Base-by-base conservation (phyloP, 2,888 invertebrate genomes). In the Pheosia tremula region DNA sequence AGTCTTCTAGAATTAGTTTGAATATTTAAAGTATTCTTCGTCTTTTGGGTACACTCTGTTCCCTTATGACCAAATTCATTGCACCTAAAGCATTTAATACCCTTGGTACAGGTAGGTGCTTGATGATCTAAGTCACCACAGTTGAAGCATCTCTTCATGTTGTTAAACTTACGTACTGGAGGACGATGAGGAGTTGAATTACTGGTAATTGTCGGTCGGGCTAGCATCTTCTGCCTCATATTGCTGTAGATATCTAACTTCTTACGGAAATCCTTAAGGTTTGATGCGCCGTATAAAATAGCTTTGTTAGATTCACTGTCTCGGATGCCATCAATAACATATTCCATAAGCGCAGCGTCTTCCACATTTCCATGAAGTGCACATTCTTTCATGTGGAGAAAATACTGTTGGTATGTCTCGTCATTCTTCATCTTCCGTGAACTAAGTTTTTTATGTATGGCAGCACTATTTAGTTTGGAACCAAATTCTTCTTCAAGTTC, bases 301-400 rank as follows among this genome's bases (percentile, higher is more conserved):
- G 60, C 36, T 63, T 75, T 76, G 45, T 74, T 75, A 0, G 62
- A 39, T 56, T 77, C 74, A 3, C 56, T 13, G 49, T 82, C 83
- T 0, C 61, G 59, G 9, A 88, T 83, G 0, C 83, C 86, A 64
- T 88, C 84, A 4, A 87, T 84, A 0, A 86, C 76, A 64, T 85
- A 88, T 56, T 85, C 82, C 5, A 84, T 86, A 6, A 86, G 53
- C 38, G 75, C 82, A 57, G 67, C 79, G 43, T 77, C 75, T 68
- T 87, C 85, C 39, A 86, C 68, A 4, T 68, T 69, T 1, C 75
- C 84, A 57, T 82, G 76, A 7, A 75, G 68, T 36, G 81, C 85
- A n/a, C 86, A 63, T 67, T 88, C 84, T 62, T 79, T 80, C 84
- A 86, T 88, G 10, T 13, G 59, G 5, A 84, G 63, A 13, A 82